Percentiles rank a stretch among this genome's conserved stretches.
Conservation (phyloP, 1,140 invertebrate genomes). For the Eurosta solidaginis region DNA sequence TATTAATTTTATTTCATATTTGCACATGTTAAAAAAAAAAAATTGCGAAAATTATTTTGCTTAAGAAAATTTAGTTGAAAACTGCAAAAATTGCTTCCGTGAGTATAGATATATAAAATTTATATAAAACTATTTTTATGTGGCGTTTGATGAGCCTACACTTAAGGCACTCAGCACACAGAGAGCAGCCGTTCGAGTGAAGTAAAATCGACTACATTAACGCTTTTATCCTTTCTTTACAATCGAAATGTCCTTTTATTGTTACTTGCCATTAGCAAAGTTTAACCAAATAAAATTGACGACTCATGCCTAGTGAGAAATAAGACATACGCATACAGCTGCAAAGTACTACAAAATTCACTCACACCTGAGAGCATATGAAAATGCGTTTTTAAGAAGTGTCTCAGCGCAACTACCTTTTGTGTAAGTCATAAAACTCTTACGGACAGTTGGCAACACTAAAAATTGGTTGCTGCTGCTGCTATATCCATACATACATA, state of each 20-base stretch:
- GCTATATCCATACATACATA: background rate
- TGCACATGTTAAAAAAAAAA: too few species aligned
- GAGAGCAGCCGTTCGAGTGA: background rate
- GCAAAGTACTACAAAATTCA: background rate
- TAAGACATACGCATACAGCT: background rate
- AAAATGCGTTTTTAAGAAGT: background rate
- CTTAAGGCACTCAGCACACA: slow-evolving; percentile 14
- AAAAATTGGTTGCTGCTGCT: background rate
- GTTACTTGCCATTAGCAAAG: too few species aligned
- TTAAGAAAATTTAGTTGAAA: too few species aligned
- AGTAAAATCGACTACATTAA: background rate
- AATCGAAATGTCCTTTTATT: slow-evolving; percentile 9
- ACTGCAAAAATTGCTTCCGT: too few species aligned
- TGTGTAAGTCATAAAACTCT: slow-evolving; percentile 15
- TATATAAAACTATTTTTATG: background rate
- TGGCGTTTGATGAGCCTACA: slow-evolving; percentile 13
- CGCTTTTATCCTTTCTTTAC: slow-evolving; percentile 13
- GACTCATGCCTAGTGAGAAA: slow-evolving; percentile 5
- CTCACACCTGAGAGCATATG: background rate
- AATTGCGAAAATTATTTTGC: too few species aligned
- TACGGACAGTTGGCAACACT: slow-evolving; percentile 2
- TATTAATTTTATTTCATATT: too few species aligned
- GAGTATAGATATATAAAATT: too few species aligned
- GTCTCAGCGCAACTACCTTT: background rate
- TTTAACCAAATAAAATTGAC: slow-evolving; percentile 17